Base-by-base conservation (phyloP, 1,140 invertebrate genomes). In the Drosophila arawakana region DNA sequence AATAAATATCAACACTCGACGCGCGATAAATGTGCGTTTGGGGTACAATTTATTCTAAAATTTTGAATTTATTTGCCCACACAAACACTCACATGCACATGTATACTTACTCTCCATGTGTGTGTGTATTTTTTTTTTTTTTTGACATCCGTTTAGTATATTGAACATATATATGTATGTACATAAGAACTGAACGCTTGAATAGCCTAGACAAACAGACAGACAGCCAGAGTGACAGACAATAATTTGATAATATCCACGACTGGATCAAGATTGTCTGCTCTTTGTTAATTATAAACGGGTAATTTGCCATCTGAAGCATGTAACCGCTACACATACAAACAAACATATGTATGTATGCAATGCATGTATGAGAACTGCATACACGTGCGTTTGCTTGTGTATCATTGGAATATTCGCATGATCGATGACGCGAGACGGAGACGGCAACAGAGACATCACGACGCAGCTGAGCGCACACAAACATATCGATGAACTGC, bases 381-480 rank as follows among this genome's bases (percentile, higher is more conserved):
- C 34, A 55, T 37, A 37, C 52, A 58, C 11, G 9, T 11, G 39
- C 54, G 37, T 6, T 25, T 18, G 18, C 25, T 25, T 18, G 18
- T 39, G 13, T 43, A 13, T 43, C 58, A 65, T 43, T 54, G 34
- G 15, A 59, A 61, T 52, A 35, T 10, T 41, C 39, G 57, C 50
- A 52, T 76, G 62, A 61, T 77, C 77, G 58, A 73, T 84, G 80
- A 62, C 52, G 76, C 63, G 81, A 61, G 47, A 76, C 71, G 57
- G 47, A 58, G 34, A 18, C 13, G 15, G 18, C n/a, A 11, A 25
- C 13, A 73, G 60, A 61, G 49, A 68, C 47, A 37, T 30, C 80
- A 71, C 58, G 46, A 43, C 35, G 54, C 13, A 30, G 37, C 10
- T n/a, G 37, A 15, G 47, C 25, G 46, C 35, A 34, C 35, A 34